Base-by-base conservation (phyloP, 2,797 vertebrate species). In the Lacerta agilis region DNA sequence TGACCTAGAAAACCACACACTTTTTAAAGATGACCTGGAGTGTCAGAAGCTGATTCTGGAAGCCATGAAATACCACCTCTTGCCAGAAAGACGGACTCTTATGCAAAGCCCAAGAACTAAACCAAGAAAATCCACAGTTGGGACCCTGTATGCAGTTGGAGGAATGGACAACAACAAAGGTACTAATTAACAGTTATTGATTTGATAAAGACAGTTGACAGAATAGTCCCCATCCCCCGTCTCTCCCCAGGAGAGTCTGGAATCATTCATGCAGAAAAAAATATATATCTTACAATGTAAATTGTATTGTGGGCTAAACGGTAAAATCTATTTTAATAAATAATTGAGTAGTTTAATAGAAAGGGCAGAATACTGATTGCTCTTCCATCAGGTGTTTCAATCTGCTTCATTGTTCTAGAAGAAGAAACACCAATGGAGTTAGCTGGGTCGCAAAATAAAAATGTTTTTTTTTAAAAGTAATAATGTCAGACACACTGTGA, bases 81-180 rank as follows among this genome's bases (percentile, higher is more conserved):
- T 97, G 86, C 97, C 97, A 92, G 97, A 97, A 92, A 97, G 97
- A 96, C 96, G 97, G 95, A 97, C 96, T 90, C 95, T 97, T 20
- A 97, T 97, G 97, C 97, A 97, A 93, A 97, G 97, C 83, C 97
- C 97, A 78, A 96, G 97, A 94, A 97, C 97, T 83, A 97, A 97
- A 64, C 97, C 97, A 81, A 97, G 97, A 93, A 97, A 97, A 93
- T 97, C 97, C 91, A 97, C 97, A 45, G 97, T 97, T 90, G 97
- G 97, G 89, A 96, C 95, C 43, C 91, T 97, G 82, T 97, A 97
- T 91, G 97, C 97, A 71, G 97, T 97, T 89, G 97, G 97, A 94
- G 97, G 97, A 91, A 97, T 97, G 96, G 97, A 97, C 93, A 97
- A 97, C 91, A 97, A 97, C 90, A 97, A 97, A 97, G 97, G 97